Evolutionary conservation across 2,888 invertebrate genomes (phyloP).

Genomic region (Caprella mutica): DNA sequence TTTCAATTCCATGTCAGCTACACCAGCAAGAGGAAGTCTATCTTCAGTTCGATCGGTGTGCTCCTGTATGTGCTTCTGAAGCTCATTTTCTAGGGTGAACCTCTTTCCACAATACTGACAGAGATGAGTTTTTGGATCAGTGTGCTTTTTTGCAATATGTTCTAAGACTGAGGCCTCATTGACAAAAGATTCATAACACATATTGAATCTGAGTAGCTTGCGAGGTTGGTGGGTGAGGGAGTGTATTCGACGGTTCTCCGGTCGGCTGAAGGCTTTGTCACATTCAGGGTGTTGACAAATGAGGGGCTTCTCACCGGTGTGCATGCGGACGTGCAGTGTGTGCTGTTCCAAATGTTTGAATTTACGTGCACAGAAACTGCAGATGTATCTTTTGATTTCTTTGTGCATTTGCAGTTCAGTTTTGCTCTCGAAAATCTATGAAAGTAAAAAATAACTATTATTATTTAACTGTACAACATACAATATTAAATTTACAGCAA

Average conservation of each 20-base stretch:
- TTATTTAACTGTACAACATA: no score
- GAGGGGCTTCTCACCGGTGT: slow-evolving; percentile 98
- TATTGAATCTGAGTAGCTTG: slow-evolving; percentile 99
- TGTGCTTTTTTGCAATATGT: slow-evolving; percentile 99
- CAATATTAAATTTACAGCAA: no score
- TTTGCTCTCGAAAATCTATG: slow-evolving; percentile 91
- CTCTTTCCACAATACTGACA: slow-evolving; percentile 99
- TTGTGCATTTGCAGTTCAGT: slow-evolving; percentile 94
- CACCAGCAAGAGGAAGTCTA: no score
- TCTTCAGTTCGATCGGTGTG: no score
- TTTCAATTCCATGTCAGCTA: no score
- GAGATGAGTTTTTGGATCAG: slow-evolving; percentile 98
- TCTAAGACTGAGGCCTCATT: slow-evolving; percentile 94
- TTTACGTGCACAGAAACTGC: slow-evolving; percentile 94
- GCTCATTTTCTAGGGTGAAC: slow-evolving; percentile 97
- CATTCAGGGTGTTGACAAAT: slow-evolving; percentile 94
- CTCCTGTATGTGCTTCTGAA: slow-evolving; percentile 99
- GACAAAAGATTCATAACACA: slow-evolving; percentile 98
- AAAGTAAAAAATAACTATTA: neutral
- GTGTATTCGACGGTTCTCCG: slow-evolving; percentile 97
- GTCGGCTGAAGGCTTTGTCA: slow-evolving; percentile 97
- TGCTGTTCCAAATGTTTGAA: slow-evolving; percentile 98
- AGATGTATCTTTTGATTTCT: slow-evolving; percentile 97
- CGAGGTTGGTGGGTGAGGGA: slow-evolving; percentile 99
- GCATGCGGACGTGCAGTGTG: slow-evolving; percentile 98